Evolutionary conservation across 2,888 invertebrate species (phyloP), one percentile per base, ranked within the genome.

Genomic region (Drosophila parthenogenetica): DNA sequence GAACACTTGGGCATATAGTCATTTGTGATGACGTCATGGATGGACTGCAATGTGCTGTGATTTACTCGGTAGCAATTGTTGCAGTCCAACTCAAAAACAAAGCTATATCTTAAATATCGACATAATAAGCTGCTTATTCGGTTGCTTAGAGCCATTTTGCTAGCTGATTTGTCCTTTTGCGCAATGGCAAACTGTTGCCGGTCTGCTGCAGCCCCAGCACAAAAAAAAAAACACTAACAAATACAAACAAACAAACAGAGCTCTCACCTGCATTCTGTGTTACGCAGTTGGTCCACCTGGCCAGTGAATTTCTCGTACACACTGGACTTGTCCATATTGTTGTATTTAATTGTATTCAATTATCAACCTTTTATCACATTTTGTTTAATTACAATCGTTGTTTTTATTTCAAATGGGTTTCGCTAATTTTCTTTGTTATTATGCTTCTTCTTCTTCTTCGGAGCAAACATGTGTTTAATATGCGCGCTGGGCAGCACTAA

Each of bases 231-330:
- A 2, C 29, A 14, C 32, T 11, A 17, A 16, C 29, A 13, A 42
- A 53, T 8, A 45, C 16, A 42, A 25, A 22, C 16, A 14, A 29
- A 54, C 53, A 60, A 50, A 35, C 22, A 29, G 29, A 35, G 59
- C n/a, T 45, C 83, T 66, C 69, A 92, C 92, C 91, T 92, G 91
- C 92, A 92, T 90, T 92, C 92, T 13, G 91, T 92, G 55, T 90
- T 92, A 57, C 92, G 90, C 64, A 92, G 84, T 65, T 91, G 89
- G 54, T 92, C 92, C 61, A 92, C 90, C 35, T 87, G 79, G 32
- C 90, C 89, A 17, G 86, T 90, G 71, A 92, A 92, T 51, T 89
- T 90, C 5, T 86, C 85, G 76, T 91, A 91, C 19, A 77, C 87
- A 50, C 77, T 86, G 70, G 90, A 83, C 71, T 90, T 91, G 51